A percentile compares a stretch with the other conserved stretches of the same genome.
Conservation (phyloP, 1,140 invertebrate species). For the Drosophila santomea region DNA sequence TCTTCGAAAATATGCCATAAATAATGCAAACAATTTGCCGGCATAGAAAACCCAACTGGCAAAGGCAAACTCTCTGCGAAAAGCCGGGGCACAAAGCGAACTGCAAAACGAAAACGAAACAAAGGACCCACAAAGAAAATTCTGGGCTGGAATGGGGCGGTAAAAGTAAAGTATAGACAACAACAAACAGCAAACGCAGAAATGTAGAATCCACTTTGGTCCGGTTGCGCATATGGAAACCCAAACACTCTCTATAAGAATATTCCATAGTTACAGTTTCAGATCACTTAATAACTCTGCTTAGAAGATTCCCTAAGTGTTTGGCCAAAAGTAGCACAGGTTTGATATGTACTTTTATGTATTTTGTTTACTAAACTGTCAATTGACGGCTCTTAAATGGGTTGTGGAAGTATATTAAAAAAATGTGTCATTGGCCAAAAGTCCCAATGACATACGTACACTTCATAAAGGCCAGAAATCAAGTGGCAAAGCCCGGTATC, state of each 20-base stretch:
- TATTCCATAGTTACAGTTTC: no score
- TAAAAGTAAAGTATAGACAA: slow-evolving; percentile 16
- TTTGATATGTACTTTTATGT: no score
- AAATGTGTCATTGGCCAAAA: not conserved
- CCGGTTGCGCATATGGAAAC: not conserved
- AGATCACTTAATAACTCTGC: not conserved
- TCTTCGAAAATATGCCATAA: slow-evolving; percentile 80
- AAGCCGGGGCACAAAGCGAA: slow-evolving; percentile 32
- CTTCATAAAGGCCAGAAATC: not conserved
- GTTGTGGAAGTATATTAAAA: no score
- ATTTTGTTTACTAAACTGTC: not conserved
- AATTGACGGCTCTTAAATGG: no score
- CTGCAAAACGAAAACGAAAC: slow-evolving; percentile 54
- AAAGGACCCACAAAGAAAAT: slow-evolving; percentile 42
- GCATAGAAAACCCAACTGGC: slow-evolving; percentile 63
- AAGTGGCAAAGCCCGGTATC: not conserved
- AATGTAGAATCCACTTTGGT: slow-evolving; percentile 24
- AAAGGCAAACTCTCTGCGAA: slow-evolving; percentile 44
- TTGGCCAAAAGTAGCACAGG: no score
- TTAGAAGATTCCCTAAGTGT: no score
- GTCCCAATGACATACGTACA: not conserved
- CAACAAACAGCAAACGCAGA: slow-evolving; percentile 57
- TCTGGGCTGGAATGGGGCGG: slow-evolving; percentile 6
- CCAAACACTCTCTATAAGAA: not conserved
- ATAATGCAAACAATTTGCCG: slow-evolving; percentile 76